Percentiles rank a stretch among this genome's conserved stretches.
Evolutionary conservation across 1,140 invertebrate genomes (phyloP).

Genomic region (Hyles vespertilio): DNA sequence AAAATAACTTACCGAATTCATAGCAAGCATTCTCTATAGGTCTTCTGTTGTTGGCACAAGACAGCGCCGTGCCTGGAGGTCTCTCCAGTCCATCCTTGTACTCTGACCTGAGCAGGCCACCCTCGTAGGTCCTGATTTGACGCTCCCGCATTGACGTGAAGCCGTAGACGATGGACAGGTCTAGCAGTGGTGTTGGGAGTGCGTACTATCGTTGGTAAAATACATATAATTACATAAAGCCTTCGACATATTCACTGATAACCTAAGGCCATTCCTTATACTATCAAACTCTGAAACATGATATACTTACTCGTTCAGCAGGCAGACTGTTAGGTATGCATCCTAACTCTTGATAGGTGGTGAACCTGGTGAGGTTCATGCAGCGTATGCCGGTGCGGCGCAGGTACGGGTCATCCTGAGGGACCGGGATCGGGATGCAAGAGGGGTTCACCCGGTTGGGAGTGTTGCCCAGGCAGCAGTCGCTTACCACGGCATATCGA

Average conservation of each 20-base stretch:
- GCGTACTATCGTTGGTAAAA: background rate
- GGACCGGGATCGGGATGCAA: constrained; percentile 27
- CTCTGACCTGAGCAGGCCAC: constrained; percentile 13
- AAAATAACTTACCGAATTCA: constrained; percentile 20
- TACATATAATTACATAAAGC: no score
- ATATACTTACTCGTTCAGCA: constrained; percentile 22
- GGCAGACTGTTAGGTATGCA: constrained; percentile 21
- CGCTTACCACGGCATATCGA: constrained; percentile 18
- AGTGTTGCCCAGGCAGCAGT: constrained; percentile 25
- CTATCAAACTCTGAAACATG: background rate
- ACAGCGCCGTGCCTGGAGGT: constrained; percentile 2
- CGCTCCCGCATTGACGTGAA: constrained; percentile 1
- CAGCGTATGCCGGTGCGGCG: constrained; percentile 24
- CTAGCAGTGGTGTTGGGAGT: constrained; percentile 13
- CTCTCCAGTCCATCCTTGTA: constrained; percentile 8
- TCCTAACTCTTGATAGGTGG: constrained; percentile 22
- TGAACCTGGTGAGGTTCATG: constrained; percentile 26
- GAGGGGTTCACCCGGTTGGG: constrained; percentile 19
- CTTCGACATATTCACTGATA: no score
- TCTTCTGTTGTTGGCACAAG: constrained; percentile 13
- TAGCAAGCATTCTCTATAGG: constrained; percentile 23
- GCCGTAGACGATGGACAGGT: constrained; percentile 18
- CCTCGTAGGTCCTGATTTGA: constrained; percentile 7
- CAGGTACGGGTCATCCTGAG: constrained; percentile 27
- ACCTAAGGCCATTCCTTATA: no score